These are phyloP conservation scores for Cordylochernes scorpioides DNA, from an alignment of 2,888 invertebrate species.

Conservation along the genomic window DNA sequence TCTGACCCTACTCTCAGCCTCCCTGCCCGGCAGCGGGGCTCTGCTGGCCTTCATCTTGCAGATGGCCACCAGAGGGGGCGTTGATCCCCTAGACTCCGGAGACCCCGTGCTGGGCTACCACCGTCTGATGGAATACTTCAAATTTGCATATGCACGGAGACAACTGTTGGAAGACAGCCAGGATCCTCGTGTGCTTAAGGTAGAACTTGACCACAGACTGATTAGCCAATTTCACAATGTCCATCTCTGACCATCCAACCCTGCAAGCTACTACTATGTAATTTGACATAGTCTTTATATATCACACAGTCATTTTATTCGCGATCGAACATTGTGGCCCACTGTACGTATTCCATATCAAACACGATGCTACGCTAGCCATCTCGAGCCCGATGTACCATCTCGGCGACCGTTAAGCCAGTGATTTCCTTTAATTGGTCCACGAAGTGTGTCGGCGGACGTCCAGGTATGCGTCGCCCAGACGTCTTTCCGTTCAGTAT, in stretches of 20 bases:
- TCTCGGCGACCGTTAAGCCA: no score
- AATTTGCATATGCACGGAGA: conserved; percentile 64
- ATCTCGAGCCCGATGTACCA: no score
- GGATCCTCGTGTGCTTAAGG: background rate
- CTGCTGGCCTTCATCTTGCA: conserved; percentile 54
- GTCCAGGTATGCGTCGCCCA: no score
- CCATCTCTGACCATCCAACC: background rate
- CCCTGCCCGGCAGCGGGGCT: conserved; percentile 35
- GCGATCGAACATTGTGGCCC: no score
- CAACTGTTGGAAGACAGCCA: conserved; percentile 41
- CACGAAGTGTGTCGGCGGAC: no score
- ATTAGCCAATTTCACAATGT: background rate
- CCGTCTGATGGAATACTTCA: conserved; percentile 58
- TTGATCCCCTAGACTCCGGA: conserved; percentile 27
- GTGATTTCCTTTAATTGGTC: no score
- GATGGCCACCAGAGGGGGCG: no score
- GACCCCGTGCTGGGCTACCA: conserved; percentile 33
- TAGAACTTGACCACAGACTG: conserved; percentile 8
- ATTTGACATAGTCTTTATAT: no score
- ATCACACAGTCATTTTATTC: no score
- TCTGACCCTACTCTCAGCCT: conserved; percentile 43
- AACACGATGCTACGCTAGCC: no score
- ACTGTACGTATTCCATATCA: no score
- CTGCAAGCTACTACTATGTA: background rate
- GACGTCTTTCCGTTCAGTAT: no score